Conservation (phyloP, 2,113 vertebrate species). For the Lagopus leucura region DNA sequence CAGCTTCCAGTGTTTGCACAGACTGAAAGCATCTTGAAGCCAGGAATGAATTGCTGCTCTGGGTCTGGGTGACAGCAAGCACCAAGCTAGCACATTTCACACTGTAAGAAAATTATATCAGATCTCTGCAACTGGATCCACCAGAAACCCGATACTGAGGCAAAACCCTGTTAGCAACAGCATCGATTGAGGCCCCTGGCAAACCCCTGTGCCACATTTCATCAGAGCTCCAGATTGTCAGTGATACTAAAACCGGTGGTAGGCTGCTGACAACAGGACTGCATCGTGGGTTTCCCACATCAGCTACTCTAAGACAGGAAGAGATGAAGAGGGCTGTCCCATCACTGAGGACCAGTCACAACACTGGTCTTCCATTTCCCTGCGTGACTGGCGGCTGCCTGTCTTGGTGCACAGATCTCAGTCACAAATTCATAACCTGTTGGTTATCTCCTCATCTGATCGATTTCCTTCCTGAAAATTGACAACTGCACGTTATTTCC, state of each 20-base stretch:
- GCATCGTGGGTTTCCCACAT: neutral
- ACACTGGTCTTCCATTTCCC: neutral
- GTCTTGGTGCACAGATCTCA: neutral
- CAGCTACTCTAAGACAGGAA: neutral
- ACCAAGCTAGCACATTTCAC: accelerated
- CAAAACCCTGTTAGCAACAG: neutral
- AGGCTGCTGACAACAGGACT: neutral
- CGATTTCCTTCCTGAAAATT: slow-evolving; percentile 4
- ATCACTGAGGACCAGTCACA: neutral
- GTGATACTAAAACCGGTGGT: accelerated
- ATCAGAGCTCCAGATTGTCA: neutral
- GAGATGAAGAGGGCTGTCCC: neutral
- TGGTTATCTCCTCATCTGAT: neutral
- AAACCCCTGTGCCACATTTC: neutral
- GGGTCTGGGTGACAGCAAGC: accelerated
- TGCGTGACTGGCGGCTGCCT: neutral
- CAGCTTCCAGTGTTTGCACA: neutral
- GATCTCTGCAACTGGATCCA: neutral
- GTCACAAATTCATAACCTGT: neutral
- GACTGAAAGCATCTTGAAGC: neutral
- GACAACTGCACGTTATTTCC: slow-evolving; percentile 25
- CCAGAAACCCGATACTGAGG: neutral
- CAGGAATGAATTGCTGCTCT: neutral
- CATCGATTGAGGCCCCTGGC: neutral
- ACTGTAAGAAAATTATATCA: neutral